Evolutionary conservation across 1,140 invertebrate species (phyloP).

Genomic region (Helicorthomorpha holstii): DNA sequence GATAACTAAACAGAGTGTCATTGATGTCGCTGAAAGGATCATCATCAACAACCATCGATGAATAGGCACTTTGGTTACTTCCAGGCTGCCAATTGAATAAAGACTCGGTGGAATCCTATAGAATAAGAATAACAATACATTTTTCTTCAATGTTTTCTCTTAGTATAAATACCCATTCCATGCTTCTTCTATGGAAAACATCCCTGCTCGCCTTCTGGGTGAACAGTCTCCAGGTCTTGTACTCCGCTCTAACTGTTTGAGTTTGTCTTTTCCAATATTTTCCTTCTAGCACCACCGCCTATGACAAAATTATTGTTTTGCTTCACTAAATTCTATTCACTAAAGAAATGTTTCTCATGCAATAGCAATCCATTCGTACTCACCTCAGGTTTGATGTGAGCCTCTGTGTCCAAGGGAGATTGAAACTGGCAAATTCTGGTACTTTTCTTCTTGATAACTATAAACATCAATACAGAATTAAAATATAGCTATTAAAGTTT

Average conservation of each 20-base stretch:
- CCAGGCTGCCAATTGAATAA: constrained; percentile 4
- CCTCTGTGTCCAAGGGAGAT: constrained; percentile 80
- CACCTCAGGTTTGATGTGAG: constrained; percentile 90
- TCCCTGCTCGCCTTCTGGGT: constrained; percentile 48
- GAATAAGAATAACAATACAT: not conserved
- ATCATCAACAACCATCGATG: constrained; percentile 58
- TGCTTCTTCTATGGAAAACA: too few species aligned
- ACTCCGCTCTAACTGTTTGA: constrained; percentile 92
- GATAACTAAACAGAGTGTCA: constrained; percentile 74
- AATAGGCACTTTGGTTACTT: constrained; percentile 7
- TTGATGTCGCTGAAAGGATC: constrained; percentile 69
- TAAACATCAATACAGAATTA: constrained; percentile 16
- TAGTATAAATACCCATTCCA: too few species aligned
- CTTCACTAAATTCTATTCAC: too few species aligned
- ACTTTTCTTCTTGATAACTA: constrained; percentile 82
- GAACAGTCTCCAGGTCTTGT: constrained; percentile 98
- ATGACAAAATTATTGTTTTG: too few species aligned
- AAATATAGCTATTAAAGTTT: not conserved
- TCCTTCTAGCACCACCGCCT: constrained; percentile 87
- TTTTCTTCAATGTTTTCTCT: too few species aligned
- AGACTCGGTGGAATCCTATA: not conserved
- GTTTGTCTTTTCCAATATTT: constrained; percentile 98
- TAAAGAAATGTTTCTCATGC: not conserved
- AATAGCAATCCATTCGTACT: constrained; percentile 15
- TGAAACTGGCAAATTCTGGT: constrained; percentile 89